Evolutionary conservation across 2,797 vertebrate species (phyloP).

Genomic region (Scolopax rusticola): DNA sequence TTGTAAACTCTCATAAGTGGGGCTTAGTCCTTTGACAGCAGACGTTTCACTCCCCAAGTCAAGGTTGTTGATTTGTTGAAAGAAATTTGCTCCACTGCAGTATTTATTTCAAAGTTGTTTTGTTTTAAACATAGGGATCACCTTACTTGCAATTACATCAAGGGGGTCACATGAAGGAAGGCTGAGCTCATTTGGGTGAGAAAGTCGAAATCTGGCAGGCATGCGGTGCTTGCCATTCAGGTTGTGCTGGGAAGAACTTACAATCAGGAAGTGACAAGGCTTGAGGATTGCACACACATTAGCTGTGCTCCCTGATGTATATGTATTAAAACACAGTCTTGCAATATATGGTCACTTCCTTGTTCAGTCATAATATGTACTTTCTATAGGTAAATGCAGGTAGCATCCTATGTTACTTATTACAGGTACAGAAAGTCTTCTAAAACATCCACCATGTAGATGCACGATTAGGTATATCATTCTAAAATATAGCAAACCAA

Average conservation of each 20-base stretch:
- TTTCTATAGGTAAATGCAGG: not conserved
- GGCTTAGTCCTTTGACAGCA: not conserved
- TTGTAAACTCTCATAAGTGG: not conserved
- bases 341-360: not conserved
- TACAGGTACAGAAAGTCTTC: not conserved
- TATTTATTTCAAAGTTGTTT: not conserved
- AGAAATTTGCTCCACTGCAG: not conserved
- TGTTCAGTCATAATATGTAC: not conserved
- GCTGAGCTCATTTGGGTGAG: not conserved
- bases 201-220: not conserved
- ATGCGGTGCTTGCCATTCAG: not conserved
- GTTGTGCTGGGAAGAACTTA: not conserved
- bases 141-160: not conserved
- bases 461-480: fast-evolving
- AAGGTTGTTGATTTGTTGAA: not conserved
- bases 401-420: not conserved
- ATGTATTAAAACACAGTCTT: not conserved
- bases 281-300: not conserved
- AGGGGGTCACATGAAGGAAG: not conserved
- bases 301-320: not conserved
- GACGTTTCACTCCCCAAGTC: not conserved
- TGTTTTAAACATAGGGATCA: not conserved
- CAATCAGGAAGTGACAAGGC: not conserved
- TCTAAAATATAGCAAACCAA: not conserved
- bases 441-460: not conserved